Evolutionary conservation across 2,888 invertebrate genomes (phyloP).

Genomic region (Nemotelus pantherinus): DNA sequence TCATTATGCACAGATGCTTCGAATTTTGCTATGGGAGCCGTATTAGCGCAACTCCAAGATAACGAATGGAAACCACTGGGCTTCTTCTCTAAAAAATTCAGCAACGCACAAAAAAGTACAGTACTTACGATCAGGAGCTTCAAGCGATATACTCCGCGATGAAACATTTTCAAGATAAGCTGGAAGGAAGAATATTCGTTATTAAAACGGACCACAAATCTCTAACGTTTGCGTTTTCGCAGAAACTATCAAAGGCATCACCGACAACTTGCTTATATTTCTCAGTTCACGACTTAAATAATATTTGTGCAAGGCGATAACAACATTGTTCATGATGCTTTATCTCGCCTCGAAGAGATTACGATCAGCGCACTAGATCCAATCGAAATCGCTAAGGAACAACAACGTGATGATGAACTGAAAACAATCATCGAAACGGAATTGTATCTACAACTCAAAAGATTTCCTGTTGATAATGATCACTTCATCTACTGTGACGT

Average conservation of each 20-base stretch:
- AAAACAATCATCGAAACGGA: background rate
- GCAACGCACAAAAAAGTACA: background rate
- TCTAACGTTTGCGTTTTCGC: background rate
- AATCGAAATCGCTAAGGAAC: slow-evolving; percentile 10
- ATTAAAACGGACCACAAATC: background rate
- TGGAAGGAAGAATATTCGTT: background rate
- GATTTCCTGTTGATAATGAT: background rate
- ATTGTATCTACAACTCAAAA: background rate
- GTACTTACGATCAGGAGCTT: background rate
- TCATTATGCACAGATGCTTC: background rate
- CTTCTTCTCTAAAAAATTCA: background rate
- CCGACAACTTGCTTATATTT: background rate
- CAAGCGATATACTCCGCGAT: background rate
- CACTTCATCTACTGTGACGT: slow-evolving; percentile 1
- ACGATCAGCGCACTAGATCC: background rate
- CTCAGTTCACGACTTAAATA: background rate
- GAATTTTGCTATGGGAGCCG: background rate
- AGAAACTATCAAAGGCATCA: slow-evolving; percentile 1
- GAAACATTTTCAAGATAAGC: background rate
- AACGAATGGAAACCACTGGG: background rate
- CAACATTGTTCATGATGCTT: background rate
- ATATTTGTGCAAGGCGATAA: background rate
- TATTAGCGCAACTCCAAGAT: background rate
- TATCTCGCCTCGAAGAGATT: background rate
- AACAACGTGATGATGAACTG: background rate